Percentiles rank a stretch among this genome's conserved stretches.
phyloP scores from a whole-genome alignment of 2,797 vertebrate species.

The Sebastes paucispinis region DNA sequence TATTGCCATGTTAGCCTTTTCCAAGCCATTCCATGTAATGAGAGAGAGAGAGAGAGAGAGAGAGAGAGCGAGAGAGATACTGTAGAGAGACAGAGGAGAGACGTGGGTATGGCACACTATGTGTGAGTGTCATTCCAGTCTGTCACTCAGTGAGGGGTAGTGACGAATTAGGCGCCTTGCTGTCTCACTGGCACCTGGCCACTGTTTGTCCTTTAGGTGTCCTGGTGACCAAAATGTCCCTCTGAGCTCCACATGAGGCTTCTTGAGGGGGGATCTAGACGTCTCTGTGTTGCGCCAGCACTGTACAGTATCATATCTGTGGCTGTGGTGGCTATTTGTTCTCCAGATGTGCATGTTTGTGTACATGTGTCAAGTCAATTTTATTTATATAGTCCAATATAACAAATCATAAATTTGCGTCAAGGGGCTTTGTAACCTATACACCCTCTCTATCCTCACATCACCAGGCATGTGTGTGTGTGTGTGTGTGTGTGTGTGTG shows the following conservation, averaged over 20 bases:
- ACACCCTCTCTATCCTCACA: neutral
- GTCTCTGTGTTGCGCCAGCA: neutral
- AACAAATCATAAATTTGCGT: neutral
- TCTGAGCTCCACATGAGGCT: constrained; percentile 26
- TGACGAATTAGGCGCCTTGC: constrained; percentile 58
- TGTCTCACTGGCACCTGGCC: constrained; percentile 62
- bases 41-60: constrained; percentile 8
- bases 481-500: neutral
- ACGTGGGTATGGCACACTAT: neutral
- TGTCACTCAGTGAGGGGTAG: constrained; percentile 27
- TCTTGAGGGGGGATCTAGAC: constrained; percentile 21
- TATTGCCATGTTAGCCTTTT: constrained; percentile 54
- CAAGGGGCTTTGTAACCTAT: neutral
- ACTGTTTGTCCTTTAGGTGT: constrained; percentile 71
- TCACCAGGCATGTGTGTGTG: neutral
- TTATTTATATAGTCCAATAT: neutral
- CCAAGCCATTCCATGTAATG: constrained; percentile 38
- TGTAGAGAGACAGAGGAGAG: constrained; percentile 1
- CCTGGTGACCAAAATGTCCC: constrained; percentile 59
- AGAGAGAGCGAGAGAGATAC: constrained; percentile 6
- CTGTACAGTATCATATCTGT: neutral
- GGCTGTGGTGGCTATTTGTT: neutral
- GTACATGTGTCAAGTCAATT: neutral
- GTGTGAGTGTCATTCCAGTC: constrained; percentile 36
- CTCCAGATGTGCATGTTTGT: constrained; percentile 58